Percentiles rank a stretch among this genome's conserved stretches.
phyloP scores from a whole-genome alignment of 2,113 vertebrate species.

The Romanogobio albipinnatus region DNA sequence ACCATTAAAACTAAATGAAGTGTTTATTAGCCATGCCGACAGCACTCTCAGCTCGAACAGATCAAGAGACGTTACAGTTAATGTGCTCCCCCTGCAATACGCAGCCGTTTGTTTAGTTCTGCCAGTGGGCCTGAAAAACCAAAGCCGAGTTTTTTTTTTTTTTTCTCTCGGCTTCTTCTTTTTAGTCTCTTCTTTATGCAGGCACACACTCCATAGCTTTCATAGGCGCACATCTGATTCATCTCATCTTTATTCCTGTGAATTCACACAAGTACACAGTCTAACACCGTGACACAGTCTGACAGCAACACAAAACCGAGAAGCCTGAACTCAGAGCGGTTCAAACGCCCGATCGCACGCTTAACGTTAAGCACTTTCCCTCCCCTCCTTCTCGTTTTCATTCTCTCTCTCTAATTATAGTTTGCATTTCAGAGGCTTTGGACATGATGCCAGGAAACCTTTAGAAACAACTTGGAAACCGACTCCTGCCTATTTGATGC shows the following conservation, averaged over 20 bases:
- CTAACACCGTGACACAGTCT: slow-evolving; percentile 36
- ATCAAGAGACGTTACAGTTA: slow-evolving; percentile 82
- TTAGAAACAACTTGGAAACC: slow-evolving; percentile 60
- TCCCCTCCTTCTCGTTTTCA: slow-evolving; percentile 48
- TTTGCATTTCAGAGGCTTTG: slow-evolving; percentile 72
- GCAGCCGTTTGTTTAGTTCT: slow-evolving; percentile 74
- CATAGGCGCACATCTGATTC: slow-evolving; percentile 34
- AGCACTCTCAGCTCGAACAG: slow-evolving; percentile 76
- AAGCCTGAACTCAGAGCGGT: slow-evolving; percentile 69
- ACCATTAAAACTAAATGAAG: slow-evolving; percentile 84
- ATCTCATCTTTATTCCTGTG: slow-evolving; percentile 28
- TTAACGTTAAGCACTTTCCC: slow-evolving; percentile 61
- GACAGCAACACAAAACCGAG: slow-evolving; percentile 36
- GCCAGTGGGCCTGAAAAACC: slow-evolving; percentile 68
- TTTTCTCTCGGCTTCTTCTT: slow-evolving; percentile 56
- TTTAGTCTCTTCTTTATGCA: slow-evolving; percentile 37
- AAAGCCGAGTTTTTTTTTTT: slow-evolving; percentile 60
- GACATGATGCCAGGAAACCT: slow-evolving; percentile 72
- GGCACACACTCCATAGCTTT: slow-evolving; percentile 8
- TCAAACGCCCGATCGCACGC: slow-evolving; percentile 70
- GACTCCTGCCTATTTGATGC: slow-evolving; percentile 67
- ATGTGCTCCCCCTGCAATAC: slow-evolving; percentile 70
- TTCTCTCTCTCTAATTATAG: slow-evolving; percentile 69
- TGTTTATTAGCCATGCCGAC: slow-evolving; percentile 84
- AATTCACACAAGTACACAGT: slow-evolving; percentile 46